Conservation (phyloP, 2,113 vertebrate species). For the Haliaeetus leucogaster region DNA sequence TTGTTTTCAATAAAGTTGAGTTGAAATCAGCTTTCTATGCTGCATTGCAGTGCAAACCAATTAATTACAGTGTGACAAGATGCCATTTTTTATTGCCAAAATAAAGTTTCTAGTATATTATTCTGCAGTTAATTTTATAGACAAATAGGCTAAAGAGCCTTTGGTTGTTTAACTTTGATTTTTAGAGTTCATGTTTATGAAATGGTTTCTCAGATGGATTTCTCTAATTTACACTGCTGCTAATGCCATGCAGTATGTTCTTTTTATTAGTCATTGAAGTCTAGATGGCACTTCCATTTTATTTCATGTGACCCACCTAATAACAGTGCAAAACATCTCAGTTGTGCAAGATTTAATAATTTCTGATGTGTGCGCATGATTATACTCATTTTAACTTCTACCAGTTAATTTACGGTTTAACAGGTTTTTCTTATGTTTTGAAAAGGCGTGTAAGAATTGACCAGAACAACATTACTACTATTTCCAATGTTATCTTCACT, state of each 20-base stretch:
- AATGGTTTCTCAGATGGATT: neutral
- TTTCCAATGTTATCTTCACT: neutral
- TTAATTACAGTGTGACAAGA: slow-evolving; percentile 9
- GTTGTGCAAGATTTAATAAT: neutral
- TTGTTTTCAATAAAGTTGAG: slow-evolving; percentile 28
- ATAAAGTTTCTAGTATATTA: neutral
- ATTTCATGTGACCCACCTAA: neutral
- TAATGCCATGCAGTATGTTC: neutral
- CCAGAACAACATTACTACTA: neutral
- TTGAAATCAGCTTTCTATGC: slow-evolving; percentile 35
- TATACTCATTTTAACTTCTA: neutral
- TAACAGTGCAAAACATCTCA: neutral
- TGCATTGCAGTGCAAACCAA: slow-evolving; percentile 1
- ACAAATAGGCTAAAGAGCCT: neutral
- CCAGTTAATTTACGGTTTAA: neutral
- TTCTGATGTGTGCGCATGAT: neutral
- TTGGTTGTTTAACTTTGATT: neutral
- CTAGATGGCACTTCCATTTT: neutral
- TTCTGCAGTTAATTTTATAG: neutral
- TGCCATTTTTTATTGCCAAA: neutral
- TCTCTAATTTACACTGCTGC: neutral
- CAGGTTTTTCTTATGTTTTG: neutral
- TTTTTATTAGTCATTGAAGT: neutral
- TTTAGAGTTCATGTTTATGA: neutral
- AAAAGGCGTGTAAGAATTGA: neutral